These are phyloP conservation scores for Hippocampus kuda DNA, from an alignment of 2,797 vertebrate genomes.

Conservation along the genomic window DNA sequence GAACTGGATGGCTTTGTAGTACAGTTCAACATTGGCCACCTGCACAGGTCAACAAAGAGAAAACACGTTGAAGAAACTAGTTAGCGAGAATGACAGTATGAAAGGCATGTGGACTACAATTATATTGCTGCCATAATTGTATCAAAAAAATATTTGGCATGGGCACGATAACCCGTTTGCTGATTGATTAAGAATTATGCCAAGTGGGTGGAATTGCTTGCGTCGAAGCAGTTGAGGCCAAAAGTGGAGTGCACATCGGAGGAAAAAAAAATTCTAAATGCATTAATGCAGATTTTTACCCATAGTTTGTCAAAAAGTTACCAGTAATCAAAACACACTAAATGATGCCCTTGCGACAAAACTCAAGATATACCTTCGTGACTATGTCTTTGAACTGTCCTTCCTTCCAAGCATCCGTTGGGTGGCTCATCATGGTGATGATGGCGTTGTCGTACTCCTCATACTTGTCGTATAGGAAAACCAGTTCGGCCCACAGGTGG, in stretches of 20 bases:
- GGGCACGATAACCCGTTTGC: neutral
- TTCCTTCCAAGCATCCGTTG: constrained; percentile 97
- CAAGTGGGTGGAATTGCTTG: neutral
- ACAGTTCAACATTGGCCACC: constrained; percentile 99
- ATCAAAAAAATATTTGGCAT: neutral
- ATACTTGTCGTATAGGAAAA: constrained; percentile 98
- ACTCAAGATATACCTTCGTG: constrained; percentile 76
- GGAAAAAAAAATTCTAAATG: too few species aligned
- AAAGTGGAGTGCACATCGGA: too few species aligned
- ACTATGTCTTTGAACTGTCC: constrained; percentile 99
- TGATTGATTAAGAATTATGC: neutral
- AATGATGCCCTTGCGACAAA: too few species aligned
- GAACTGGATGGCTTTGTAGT: constrained; percentile 95
- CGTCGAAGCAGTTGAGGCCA: neutral
- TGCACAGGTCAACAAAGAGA: constrained; percentile 37
- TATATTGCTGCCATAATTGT: neutral
- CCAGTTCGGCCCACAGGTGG: constrained; percentile 94
- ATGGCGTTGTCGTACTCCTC: constrained; percentile 98
- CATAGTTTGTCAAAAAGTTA: too few species aligned
- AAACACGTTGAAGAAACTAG: neutral
- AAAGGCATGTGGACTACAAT: neutral
- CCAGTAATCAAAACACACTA: too few species aligned
- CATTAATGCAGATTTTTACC: too few species aligned
- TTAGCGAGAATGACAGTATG: neutral
- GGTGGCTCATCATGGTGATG: constrained; percentile 99